phyloP scores from a whole-genome alignment of 2,888 invertebrate species.

The Eristalis tenax region DNA sequence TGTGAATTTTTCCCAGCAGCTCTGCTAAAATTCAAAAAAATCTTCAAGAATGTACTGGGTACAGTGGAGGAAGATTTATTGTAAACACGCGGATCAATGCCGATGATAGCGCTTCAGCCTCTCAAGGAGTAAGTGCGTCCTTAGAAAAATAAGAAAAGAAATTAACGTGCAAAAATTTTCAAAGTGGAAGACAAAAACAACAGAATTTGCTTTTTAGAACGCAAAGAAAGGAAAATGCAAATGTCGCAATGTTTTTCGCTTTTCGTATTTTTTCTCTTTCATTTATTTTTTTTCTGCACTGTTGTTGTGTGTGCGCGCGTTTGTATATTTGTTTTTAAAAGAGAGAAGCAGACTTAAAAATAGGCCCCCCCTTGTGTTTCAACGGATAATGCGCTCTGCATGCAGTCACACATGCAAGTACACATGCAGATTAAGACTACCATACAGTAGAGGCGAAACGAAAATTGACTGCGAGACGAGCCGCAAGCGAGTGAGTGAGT shows the following conservation, averaged over 20 bases:
- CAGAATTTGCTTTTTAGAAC: slow-evolving; percentile 6
- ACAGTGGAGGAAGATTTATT: slow-evolving; percentile 1
- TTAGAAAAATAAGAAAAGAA: slow-evolving; percentile 58
- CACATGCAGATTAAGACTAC: slow-evolving; percentile 57
- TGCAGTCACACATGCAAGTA: slow-evolving; percentile 46
- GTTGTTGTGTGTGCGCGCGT: slow-evolving; percentile 1
- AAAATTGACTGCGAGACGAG: background rate
- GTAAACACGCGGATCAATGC: slow-evolving; percentile 59
- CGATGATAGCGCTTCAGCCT: slow-evolving; percentile 35
- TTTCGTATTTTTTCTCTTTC: background rate
- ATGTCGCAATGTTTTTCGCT: slow-evolving; percentile 19
- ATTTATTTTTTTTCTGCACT: background rate
- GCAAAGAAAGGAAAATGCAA: slow-evolving; percentile 42
- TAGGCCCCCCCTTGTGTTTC: slow-evolving; percentile 62
- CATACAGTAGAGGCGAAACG: slow-evolving; percentile 56
- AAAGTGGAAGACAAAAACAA: slow-evolving; percentile 38
- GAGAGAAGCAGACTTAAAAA: slow-evolving; percentile 55
- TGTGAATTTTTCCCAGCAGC: background rate
- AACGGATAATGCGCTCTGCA: slow-evolving; percentile 67
- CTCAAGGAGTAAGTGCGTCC: slow-evolving; percentile 58
- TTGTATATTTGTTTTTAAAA: background rate
- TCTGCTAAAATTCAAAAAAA: background rate
- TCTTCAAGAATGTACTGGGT: background rate
- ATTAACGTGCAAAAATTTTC: slow-evolving; percentile 48
- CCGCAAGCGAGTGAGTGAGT: no score